These are phyloP conservation scores for Podilymbus podiceps DNA, from an alignment of 2,113 vertebrate species.

Conservation along the genomic window DNA sequence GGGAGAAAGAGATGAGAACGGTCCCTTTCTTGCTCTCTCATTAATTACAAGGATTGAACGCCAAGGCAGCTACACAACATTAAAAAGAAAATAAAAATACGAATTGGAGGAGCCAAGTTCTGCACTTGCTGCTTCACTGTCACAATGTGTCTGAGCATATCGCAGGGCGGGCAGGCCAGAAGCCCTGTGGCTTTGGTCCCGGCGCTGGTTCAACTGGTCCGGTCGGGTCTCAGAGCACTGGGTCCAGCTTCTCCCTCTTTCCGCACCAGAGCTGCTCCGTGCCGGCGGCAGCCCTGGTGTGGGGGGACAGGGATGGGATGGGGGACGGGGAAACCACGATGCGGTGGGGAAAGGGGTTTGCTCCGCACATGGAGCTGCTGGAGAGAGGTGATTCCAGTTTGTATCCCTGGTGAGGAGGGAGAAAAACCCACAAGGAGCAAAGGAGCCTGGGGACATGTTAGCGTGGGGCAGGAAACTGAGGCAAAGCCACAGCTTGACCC, in stretches of 20 bases:
- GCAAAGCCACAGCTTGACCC: background rate
- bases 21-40: background rate
- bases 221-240: background rate
- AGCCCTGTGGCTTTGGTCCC: background rate
- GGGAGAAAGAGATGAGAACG: background rate
- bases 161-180: fast-evolving
- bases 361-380: fast-evolving
- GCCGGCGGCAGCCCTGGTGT: background rate
- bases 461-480: background rate
- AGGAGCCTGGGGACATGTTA: fast-evolving
- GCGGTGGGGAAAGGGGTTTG: background rate
- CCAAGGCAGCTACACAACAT: background rate
- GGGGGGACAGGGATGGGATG: background rate
- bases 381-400: background rate
- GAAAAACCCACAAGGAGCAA: background rate
- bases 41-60: background rate
- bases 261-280: fast-evolving
- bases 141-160: background rate
- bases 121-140: background rate
- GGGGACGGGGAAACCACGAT: background rate
- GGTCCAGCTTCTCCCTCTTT: background rate
- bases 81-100: background rate
- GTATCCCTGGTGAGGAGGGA: background rate
- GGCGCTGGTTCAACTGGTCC: background rate
- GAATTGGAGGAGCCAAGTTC: background rate